Percentiles rank a stretch among this genome's conserved stretches.
These are phyloP conservation scores for Matsumurasca onukii DNA, from an alignment of 1,140 invertebrate species.

Conservation along the genomic window DNA sequence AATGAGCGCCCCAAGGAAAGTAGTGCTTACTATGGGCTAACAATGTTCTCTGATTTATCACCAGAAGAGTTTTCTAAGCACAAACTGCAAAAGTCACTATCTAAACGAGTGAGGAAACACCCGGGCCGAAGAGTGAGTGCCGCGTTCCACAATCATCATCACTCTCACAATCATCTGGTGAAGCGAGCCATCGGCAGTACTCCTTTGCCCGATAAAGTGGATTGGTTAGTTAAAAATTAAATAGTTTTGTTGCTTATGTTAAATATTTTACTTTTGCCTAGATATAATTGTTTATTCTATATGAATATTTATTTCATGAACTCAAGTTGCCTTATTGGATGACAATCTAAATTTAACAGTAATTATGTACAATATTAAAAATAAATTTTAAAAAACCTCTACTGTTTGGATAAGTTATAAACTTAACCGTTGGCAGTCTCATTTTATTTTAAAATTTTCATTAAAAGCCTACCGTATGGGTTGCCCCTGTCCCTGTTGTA, in stretches of 20 bases:
- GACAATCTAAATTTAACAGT: too few relatives aligned
- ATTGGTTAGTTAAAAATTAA: constrained; percentile 39
- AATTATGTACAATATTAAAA: too few relatives aligned
- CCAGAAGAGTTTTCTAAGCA: constrained; percentile 64
- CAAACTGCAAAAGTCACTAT: constrained; percentile 48
- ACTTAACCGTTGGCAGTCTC: neutral
- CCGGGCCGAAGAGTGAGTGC: neutral
- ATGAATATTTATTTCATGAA: neutral
- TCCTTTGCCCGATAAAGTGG: constrained; percentile 43
- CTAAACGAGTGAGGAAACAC: constrained; percentile 39
- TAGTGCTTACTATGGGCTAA: constrained; percentile 70
- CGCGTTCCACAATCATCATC: constrained; percentile 41
- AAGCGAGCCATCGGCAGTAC: constrained; percentile 3
- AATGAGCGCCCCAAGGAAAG: constrained; percentile 51
- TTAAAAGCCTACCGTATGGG: too few relatives aligned
- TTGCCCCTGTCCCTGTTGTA: neutral
- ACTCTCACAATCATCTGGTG: constrained; percentile 34
- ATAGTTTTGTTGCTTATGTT: neutral
- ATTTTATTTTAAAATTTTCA: neutral
- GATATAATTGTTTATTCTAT: neutral
- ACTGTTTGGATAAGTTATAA: too few relatives aligned
- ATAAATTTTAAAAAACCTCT: too few relatives aligned
- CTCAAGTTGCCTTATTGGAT: neutral
- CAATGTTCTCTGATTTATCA: constrained; percentile 72
- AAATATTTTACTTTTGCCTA: constrained; percentile 4